Evolutionary conservation across 2,888 invertebrate genomes (phyloP), one percentile per base, ranked within the genome.

Genomic region (Phaedon cochleariae): DNA sequence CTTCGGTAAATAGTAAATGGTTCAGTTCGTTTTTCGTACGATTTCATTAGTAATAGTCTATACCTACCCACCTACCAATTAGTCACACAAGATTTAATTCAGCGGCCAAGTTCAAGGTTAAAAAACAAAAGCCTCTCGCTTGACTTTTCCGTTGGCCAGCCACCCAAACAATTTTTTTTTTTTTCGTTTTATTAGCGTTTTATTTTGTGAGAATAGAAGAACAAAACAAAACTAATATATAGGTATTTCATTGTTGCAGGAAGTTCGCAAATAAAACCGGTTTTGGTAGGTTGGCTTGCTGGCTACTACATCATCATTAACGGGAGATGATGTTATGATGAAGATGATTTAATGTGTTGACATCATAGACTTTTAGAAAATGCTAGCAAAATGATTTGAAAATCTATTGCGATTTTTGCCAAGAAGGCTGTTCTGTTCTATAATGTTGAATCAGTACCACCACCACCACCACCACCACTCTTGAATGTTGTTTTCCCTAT

Each of bases 101-200:
- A 34, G 54, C 21, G 37, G 37, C 34, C 54, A 54, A 54, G 54
- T 54, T 54, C 54, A 54, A 54, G 54, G 54, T 37, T 54, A 21
- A 34, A 54, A 37, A 20, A 31, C 54, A 21, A 54, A 54, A 34
- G 37, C 29, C 31, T 45, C 9, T 49, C 29, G 9, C 49, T 10
- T 34, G 10, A 2, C 12, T 12, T 34, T 10, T 34, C 12, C 7
- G 3, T 34, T 34, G 2, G 2, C 12, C 12, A 7, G 34, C 34
- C 9, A 34, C 34, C 31, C 6, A 10, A 34, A 34, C 12, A 34
- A 34, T 18, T 21, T 37, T 51, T 51, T 10, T 59, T 59, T 10
- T 26, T 52, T 31, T 12, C 51, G 29, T 52, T 51, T 59, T 18
- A 7, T 26, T 26, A 5, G 26, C 26, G 26, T 52, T 37, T 48